Evolutionary conservation across 2,888 invertebrate species (phyloP).

Genomic region (Epinotia nisella): DNA sequence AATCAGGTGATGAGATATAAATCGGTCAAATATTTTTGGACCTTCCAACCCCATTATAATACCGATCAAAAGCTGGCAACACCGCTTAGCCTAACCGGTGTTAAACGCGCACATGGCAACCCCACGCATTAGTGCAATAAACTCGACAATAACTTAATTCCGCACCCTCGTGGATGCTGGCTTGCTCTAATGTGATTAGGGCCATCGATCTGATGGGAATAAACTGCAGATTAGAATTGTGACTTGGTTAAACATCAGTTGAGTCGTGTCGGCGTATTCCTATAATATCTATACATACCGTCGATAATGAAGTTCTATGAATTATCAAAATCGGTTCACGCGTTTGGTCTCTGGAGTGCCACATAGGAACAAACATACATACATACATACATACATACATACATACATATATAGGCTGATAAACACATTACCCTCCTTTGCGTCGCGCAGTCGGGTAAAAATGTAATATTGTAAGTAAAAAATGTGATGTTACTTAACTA

Average conservation of each 20-base stretch:
- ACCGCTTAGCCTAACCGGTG: slow-evolving; percentile 41
- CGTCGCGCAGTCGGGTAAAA: too few species aligned
- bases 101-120: slow-evolving; percentile 54
- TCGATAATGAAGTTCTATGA: too few species aligned
- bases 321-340: too few species aligned
- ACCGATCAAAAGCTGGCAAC: slow-evolving; percentile 2
- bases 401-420: too few species aligned
- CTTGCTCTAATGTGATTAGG: slow-evolving; percentile 73
- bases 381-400: too few species aligned
- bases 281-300: background rate
- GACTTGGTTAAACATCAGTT: slow-evolving; percentile 24
- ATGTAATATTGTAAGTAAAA: too few species aligned
- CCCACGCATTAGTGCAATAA: slow-evolving; percentile 80
- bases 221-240: slow-evolving; percentile 32
- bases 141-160: slow-evolving; percentile 84
- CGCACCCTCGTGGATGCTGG: slow-evolving; percentile 66
- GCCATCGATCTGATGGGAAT: slow-evolving; percentile 65
- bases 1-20: background rate
- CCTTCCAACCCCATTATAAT: background rate
- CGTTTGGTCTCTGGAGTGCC: too few species aligned
- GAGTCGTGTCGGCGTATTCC: background rate
- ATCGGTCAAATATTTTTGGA: background rate
- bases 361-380: too few species aligned
- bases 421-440: too few species aligned
- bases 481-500: too few species aligned